phyloP scores from a whole-genome alignment of 2,888 invertebrate species.

The Ophion slaviceki region DNA sequence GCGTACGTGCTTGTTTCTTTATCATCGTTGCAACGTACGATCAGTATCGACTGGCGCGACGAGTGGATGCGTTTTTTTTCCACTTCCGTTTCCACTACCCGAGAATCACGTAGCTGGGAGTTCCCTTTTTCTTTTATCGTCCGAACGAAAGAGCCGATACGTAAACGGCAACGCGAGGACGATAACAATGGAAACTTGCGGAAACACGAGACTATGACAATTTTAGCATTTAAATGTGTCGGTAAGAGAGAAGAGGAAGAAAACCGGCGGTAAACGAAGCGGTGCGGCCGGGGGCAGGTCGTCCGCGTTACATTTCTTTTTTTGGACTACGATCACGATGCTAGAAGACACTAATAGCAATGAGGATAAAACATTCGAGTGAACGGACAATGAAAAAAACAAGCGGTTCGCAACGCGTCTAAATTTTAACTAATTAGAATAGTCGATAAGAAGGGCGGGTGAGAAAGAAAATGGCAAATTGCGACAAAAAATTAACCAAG shows the following conservation, averaged over 20 bases:
- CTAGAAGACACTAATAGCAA: slow-evolving; percentile 9
- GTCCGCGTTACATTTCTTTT: slow-evolving; percentile 18
- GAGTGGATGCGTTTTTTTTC: slow-evolving; percentile 10
- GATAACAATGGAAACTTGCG: slow-evolving; percentile 14
- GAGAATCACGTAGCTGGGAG: slow-evolving; percentile 34
- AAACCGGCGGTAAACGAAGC: not conserved
- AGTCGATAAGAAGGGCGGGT: slow-evolving; percentile 68
- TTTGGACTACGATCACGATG: slow-evolving; percentile 27
- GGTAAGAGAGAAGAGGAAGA: slow-evolving; percentile 1
- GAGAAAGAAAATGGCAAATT: slow-evolving; percentile 33
- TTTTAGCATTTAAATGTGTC: slow-evolving; percentile 46
- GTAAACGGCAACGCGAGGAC: slow-evolving; percentile 8
- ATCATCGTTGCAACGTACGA: slow-evolving; percentile 41
- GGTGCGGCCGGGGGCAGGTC: slow-evolving; percentile 30
- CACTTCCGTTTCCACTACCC: slow-evolving; percentile 30
- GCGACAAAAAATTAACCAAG: slow-evolving; percentile 32
- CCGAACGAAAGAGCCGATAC: slow-evolving; percentile 21
- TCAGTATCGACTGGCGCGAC: not conserved
- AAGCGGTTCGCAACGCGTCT: slow-evolving; percentile 76
- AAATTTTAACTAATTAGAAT: slow-evolving; percentile 79
- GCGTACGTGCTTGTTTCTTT: not conserved
- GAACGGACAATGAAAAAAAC: slow-evolving; percentile 54
- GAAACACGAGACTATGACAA: slow-evolving; percentile 45
- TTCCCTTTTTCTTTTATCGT: slow-evolving; percentile 47
- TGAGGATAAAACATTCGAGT: slow-evolving; percentile 44